Conservation (phyloP, 1,140 invertebrate genomes). For the Orchestia grillus region DNA sequence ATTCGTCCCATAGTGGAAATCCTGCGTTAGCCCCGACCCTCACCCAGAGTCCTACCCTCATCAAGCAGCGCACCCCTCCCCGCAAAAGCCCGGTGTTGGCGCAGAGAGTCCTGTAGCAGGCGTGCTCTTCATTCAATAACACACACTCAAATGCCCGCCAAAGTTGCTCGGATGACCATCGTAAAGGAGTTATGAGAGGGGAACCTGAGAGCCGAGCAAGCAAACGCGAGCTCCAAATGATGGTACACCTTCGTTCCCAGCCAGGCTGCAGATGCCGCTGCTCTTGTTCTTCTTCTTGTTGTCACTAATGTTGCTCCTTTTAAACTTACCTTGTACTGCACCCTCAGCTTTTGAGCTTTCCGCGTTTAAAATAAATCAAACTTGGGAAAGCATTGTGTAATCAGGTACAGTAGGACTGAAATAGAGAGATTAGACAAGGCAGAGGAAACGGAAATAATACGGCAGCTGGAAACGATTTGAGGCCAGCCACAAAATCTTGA, state of each 20-base stretch:
- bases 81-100: neutral
- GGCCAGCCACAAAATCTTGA: neutral
- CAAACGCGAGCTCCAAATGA: conserved; percentile 38
- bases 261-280: neutral
- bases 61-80: conserved; percentile 10
- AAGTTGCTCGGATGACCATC: conserved; percentile 54
- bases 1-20: neutral
- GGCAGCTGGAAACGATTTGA: neutral
- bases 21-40: neutral
- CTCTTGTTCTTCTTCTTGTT: neutral
- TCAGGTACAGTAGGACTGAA: neutral
- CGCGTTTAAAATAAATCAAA: neutral
- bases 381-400: neutral
- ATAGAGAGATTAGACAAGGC: neutral
- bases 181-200: conserved; percentile 55
- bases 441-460: neutral
- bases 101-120: conserved; percentile 12
- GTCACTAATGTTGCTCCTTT: neutral
- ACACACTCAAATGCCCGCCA: conserved; percentile 55
- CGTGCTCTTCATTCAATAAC: conserved; percentile 55
- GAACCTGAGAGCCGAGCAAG: conserved; percentile 49
- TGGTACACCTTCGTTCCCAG: conserved; percentile 22
- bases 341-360: neutral
- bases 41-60: neutral
- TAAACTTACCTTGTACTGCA: neutral